These are phyloP conservation scores for Oreochromis grahami DNA, from an alignment of 2,797 vertebrate species.

Conservation along the genomic window DNA sequence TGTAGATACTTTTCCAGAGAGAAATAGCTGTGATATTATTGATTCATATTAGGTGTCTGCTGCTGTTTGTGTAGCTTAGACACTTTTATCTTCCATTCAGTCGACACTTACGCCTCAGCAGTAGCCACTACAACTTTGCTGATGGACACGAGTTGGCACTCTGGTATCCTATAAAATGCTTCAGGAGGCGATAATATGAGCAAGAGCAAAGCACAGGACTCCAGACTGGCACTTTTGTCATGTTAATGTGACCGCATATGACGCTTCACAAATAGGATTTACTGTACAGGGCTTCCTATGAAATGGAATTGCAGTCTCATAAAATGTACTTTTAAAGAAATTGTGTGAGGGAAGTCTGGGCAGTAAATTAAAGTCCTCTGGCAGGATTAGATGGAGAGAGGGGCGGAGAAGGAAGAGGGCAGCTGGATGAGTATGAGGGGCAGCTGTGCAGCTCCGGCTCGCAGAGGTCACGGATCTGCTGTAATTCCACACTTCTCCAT, in stretches of 20 bases:
- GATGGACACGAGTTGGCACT: constrained; percentile 59
- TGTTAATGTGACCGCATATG: constrained; percentile 77
- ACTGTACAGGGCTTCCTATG: constrained; percentile 69
- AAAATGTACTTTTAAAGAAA: constrained; percentile 82
- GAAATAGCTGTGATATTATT: constrained; percentile 25
- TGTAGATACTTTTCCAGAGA: not conserved
- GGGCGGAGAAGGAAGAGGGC: constrained; percentile 31
- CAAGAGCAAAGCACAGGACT: constrained; percentile 56
- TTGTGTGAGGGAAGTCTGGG: constrained; percentile 74
- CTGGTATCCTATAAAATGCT: constrained; percentile 60
- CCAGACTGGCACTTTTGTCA: constrained; percentile 78
- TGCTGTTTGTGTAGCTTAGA: constrained; percentile 39
- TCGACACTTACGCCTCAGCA: constrained; percentile 30
- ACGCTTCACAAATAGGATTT: constrained; percentile 80
- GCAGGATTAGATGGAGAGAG: constrained; percentile 69
- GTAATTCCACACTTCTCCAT: constrained; percentile 50
- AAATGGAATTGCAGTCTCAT: constrained; percentile 81
- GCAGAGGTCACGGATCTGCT: constrained; percentile 55
- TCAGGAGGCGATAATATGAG: constrained; percentile 64
- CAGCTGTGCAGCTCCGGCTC: constrained; percentile 14
- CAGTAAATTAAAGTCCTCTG: constrained; percentile 79
- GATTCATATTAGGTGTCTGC: constrained; percentile 48
- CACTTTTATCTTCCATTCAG: constrained; percentile 46
- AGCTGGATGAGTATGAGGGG: constrained; percentile 38
- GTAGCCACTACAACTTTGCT: constrained; percentile 44